phyloP scores from a whole-genome alignment of 2,113 vertebrate species.

The Spea bombifrons region DNA sequence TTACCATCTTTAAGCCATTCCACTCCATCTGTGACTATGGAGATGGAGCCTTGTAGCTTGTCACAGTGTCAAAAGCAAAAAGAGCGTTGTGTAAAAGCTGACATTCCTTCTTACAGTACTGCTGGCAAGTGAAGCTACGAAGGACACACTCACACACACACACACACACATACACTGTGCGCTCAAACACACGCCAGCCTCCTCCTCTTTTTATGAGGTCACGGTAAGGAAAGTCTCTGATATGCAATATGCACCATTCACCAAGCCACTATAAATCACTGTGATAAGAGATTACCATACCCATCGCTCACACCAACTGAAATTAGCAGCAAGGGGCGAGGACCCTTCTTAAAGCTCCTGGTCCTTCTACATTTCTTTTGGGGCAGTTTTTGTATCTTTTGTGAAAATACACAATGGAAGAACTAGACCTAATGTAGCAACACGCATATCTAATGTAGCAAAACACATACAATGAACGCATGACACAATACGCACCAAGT shows the following conservation, averaged over 20 bases:
- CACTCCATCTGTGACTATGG: slow-evolving; percentile 98
- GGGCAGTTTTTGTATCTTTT: neutral
- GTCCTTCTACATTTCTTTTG: slow-evolving; percentile 25
- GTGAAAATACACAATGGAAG: slow-evolving; percentile 33
- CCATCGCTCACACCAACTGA: slow-evolving; percentile 68
- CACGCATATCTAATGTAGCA: neutral
- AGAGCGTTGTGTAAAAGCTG: slow-evolving; percentile 85
- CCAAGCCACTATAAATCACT: slow-evolving; percentile 84
- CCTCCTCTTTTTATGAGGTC: slow-evolving; percentile 97
- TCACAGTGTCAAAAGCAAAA: slow-evolving; percentile 82
- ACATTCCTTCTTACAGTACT: slow-evolving; percentile 95
- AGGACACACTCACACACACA: slow-evolving; percentile 86
- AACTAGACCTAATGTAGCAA: slow-evolving; percentile 7
- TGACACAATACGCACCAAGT: neutral
- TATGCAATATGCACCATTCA: slow-evolving; percentile 80
- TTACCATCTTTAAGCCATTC: slow-evolving; percentile 99
- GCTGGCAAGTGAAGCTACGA: slow-evolving; percentile 93
- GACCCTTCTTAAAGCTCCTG: neutral
- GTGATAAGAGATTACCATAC: slow-evolving; percentile 72
- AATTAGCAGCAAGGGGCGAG: slow-evolving; percentile 19
- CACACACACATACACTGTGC: slow-evolving; percentile 74
- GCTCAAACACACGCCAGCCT: slow-evolving; percentile 90
- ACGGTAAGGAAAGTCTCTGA: slow-evolving; percentile 87
- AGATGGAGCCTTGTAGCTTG: slow-evolving; percentile 80
- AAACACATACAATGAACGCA: slow-evolving; percentile 1